Evolutionary conservation across 2,888 invertebrate genomes (phyloP), one percentile per base, ranked within the genome.

Genomic region (Tuberolachnus salignus): DNA sequence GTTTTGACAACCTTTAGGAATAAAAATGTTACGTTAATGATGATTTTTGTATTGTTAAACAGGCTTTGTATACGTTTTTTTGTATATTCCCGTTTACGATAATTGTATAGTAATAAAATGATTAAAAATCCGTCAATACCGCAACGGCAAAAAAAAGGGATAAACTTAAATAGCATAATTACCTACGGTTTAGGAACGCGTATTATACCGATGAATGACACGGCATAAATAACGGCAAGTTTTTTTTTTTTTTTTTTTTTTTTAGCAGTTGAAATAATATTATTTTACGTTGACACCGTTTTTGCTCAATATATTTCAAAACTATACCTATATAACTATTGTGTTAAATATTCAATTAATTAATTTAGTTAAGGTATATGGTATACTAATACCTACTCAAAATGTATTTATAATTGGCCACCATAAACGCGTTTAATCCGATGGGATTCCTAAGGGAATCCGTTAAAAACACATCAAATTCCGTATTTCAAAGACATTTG

Each of bases 221-320:
- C 16, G 21, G 21, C 23, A n/a, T n/a, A 55, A 59, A 46, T 71
- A 59, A 59, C 71, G 46, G 44, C 4, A 71, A 9, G 44, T 26
- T 23, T 71, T 55, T 44, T 34, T 34, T 34, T 34, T 34, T 34
- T 34, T 34, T 34, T 44, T 71, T 55, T 44, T 34, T 34, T 34
- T 44, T 71, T 55, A 21, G 26, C 57, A 44, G 26, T 71, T 71
- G 46, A 71, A 57, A 67, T 23, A 64, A 13, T 42, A 34, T 34
- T 6, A 34, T 14, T n/a, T n/a, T n/a, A n/a, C 57, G 23, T 71
- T 71, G 23, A 71, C 71, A 59, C 26, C 26, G 46, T 71, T 71
- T 44, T 71, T 44, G 23, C 23, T 3, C 46, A 23, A 23, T 34
- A 34, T 4, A 34, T 4, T 57, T 57, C 26, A 46, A 46, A 44